Evolutionary conservation across 2,113 vertebrate genomes (phyloP), one percentile per base, ranked within the genome.

Genomic region (Aspiorhynchus laticeps): DNA sequence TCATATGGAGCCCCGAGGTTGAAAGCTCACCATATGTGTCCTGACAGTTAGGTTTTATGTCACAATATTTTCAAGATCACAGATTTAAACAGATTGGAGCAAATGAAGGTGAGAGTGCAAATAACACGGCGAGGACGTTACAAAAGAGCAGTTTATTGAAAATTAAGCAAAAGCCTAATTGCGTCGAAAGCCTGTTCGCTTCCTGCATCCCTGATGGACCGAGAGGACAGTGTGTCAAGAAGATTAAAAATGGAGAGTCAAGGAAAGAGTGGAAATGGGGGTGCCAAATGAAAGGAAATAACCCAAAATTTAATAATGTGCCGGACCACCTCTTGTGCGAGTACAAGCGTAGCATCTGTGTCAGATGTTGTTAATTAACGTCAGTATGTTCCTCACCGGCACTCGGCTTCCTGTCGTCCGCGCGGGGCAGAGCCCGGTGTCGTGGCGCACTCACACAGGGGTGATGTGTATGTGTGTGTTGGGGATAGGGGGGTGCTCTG

Each of bases 351-450:
- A 91, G 94, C 95, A 95, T 95, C 95, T 95, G 94, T 95, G 94
- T 95, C 94, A 95, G 94, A 95, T 95, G 95, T 95, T 95, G 94
- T 94, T 96, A 95, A 96, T 95, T 95, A 95, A 95, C 92, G 93
- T 95, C 94, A 95, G 94, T 94, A 93, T 95, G 95, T 94, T 94
- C 87, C 93, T 93, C 81, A 87, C 94, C 93, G 93, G 90, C 93
- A 93, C 93, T 93, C 92, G 91, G 92, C 93, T 94, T 94, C 93
- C 93, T 94, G 93, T 94, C 91, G 92, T 93, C 90, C 88, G 89
- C 85, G 85, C 93, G 89, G 91, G 92, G 93, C 92, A 92, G 92
- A 93, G 91, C 88, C 89, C 89, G 56, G 88, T 92, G 92, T 89
- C 93, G 90, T 89, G 89, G 92, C 88, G 90, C 90, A 90, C 61